Percentiles rank a stretch among this genome's conserved stretches.
Evolutionary conservation across 1,140 invertebrate species (phyloP).

Genomic region (Drosophila arawakana): DNA sequence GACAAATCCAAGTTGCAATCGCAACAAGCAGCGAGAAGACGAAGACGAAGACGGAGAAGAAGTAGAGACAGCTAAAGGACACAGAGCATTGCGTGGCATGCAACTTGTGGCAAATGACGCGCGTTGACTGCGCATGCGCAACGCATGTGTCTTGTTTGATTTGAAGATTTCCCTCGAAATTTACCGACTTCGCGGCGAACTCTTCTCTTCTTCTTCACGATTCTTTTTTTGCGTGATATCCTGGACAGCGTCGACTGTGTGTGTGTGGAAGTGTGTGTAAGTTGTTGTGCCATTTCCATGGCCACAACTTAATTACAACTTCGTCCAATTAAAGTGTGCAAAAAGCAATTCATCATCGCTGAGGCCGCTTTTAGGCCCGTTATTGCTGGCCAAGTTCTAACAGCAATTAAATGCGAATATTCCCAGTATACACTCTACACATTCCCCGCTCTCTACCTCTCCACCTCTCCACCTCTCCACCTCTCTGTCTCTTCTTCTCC

Average conservation of each 20-base stretch:
- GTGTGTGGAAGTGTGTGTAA: not conserved
- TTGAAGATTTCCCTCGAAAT: constrained; percentile 73
- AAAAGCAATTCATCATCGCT: constrained; percentile 78
- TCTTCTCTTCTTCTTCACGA: not conserved
- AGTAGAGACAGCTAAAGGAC: constrained; percentile 31
- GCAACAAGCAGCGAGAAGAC: constrained; percentile 1
- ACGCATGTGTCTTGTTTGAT: constrained; percentile 81
- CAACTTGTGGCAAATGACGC: constrained; percentile 21
- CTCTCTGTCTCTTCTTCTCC: not conserved
- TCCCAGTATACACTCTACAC: not conserved
- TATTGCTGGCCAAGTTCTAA: constrained; percentile 80
- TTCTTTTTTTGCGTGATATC: constrained; percentile 8
- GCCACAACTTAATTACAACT: constrained; percentile 80
- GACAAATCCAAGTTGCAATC: constrained; percentile 30
- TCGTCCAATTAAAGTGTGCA: constrained; percentile 82
- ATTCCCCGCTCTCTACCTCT: not conserved
- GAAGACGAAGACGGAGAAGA: not conserved
- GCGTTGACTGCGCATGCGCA: constrained; percentile 70
- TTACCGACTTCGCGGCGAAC: constrained; percentile 12
- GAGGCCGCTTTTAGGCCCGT: constrained; percentile 49
- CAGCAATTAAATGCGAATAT: constrained; percentile 67
- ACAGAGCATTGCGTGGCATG: constrained; percentile 7
- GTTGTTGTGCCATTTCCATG: constrained; percentile 21
- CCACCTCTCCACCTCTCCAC: not conserved
- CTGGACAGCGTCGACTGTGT: not conserved